Percentiles rank a stretch among this genome's conserved stretches.
Conservation (phyloP, 2,113 vertebrate species). For the Eretmochelys imbricata region DNA sequence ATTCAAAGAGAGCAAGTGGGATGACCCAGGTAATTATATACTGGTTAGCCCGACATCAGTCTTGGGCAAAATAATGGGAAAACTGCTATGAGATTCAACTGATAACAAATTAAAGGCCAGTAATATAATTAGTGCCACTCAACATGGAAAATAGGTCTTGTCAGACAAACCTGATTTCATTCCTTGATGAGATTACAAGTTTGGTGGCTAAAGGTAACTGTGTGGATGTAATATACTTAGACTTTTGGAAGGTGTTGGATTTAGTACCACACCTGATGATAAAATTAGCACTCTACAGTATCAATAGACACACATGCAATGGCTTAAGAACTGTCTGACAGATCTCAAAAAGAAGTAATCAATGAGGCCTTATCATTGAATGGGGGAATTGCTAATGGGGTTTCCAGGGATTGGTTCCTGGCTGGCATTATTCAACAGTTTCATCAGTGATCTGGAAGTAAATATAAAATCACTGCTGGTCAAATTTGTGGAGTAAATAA, state of each 20-base stretch:
- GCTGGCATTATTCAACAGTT: conserved; percentile 50
- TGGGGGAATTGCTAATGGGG: neutral
- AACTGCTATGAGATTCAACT: neutral
- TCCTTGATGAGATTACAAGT: neutral
- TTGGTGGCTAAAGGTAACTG: neutral
- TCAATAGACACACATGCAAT: neutral
- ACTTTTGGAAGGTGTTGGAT: neutral
- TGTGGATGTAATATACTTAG: neutral
- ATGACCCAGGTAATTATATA: neutral
- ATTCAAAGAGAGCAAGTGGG: neutral
- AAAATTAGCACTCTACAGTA: no score
- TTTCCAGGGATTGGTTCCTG: conserved; percentile 31
- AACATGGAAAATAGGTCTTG: neutral
- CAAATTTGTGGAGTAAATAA: conserved; percentile 11
- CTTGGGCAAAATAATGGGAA: neutral
- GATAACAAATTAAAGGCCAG: neutral
- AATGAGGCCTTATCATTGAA: conserved; percentile 43
- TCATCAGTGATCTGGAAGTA: conserved; percentile 44
- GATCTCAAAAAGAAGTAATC: conserved; percentile 37
- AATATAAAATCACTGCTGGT: conserved; percentile 10
- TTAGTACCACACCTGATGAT: neutral
- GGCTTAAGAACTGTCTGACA: conserved; percentile 28
- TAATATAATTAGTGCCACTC: neutral
- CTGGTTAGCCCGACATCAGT: neutral
- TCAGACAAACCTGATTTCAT: neutral